Evolutionary conservation across 2,113 vertebrate species (phyloP).

Genomic region (Cheilinus undulatus): DNA sequence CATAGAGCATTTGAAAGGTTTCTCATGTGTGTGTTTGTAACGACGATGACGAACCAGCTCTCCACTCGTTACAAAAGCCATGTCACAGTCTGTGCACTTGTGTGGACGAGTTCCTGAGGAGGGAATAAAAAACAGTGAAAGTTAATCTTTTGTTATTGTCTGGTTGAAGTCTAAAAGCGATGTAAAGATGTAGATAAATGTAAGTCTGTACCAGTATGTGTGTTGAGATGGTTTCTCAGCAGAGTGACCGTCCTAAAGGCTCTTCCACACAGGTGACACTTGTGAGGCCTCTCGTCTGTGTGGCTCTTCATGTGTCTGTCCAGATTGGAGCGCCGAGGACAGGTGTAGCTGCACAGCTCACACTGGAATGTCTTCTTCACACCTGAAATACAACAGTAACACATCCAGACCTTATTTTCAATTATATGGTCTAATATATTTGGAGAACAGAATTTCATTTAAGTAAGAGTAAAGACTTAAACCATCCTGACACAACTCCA

Average conservation of each 20-base stretch:
- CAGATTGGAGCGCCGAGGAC: slow-evolving; percentile 96
- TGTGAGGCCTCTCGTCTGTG: slow-evolving; percentile 98
- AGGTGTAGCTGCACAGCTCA: slow-evolving; percentile 98
- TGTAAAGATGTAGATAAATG: too few species aligned
- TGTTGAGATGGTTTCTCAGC: slow-evolving; percentile 98
- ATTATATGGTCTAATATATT: too few species aligned
- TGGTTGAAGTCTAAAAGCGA: neutral
- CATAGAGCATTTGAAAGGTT: slow-evolving; percentile 99
- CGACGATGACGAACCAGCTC: slow-evolving; percentile 98
- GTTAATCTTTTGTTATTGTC: neutral
- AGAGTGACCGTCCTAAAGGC: slow-evolving; percentile 97
- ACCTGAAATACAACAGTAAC: slow-evolving; percentile 79
- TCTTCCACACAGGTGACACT: slow-evolving; percentile 97
- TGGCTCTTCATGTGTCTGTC: slow-evolving; percentile 99
- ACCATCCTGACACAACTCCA: too few species aligned
- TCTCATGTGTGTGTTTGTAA: slow-evolving; percentile 99
- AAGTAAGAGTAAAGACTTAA: too few species aligned
- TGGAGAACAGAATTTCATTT: too few species aligned
- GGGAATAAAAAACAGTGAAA: slow-evolving; percentile 1
- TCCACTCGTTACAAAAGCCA: slow-evolving; percentile 99
- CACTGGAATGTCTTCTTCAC: slow-evolving; percentile 99
- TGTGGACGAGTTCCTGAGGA: slow-evolving; percentile 94
- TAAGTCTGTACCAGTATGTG: slow-evolving; percentile 91
- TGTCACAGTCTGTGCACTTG: slow-evolving; percentile 98
- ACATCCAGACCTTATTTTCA: neutral